Conservation (phyloP, 2,797 vertebrate genomes). For the Pangasius djambal region DNA sequence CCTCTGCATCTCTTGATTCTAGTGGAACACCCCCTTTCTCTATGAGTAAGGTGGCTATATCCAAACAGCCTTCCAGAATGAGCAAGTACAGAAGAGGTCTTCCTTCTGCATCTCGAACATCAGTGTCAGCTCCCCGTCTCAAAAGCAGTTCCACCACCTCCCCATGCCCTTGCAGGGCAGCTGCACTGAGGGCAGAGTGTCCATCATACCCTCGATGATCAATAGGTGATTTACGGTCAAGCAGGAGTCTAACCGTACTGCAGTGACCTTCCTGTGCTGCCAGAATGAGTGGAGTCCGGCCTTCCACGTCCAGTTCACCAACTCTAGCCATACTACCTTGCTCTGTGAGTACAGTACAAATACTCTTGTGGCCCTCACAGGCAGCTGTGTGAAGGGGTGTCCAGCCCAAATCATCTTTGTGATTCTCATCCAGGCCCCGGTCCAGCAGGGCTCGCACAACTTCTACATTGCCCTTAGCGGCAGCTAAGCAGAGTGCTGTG, state of each 20-base stretch:
- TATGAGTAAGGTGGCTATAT: slow-evolving; percentile 75
- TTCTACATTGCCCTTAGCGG: slow-evolving; percentile 75
- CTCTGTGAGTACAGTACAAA: slow-evolving; percentile 76
- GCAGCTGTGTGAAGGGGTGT: slow-evolving; percentile 82
- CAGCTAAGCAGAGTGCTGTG: slow-evolving; percentile 78
- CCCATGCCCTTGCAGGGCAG: slow-evolving; percentile 72
- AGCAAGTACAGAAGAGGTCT: slow-evolving; percentile 81
- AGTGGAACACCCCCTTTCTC: slow-evolving; percentile 77
- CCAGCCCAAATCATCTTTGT: slow-evolving; percentile 84
- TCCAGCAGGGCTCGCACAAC: slow-evolving; percentile 78
- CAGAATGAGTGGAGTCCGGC: slow-evolving; percentile 77
- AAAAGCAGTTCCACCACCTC: slow-evolving; percentile 77
- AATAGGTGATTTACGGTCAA: slow-evolving; percentile 76
- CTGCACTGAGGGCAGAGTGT: slow-evolving; percentile 74
- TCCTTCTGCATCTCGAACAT: slow-evolving; percentile 78
- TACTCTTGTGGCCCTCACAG: slow-evolving; percentile 76
- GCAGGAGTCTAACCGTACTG: slow-evolving; percentile 72
- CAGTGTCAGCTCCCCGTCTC: slow-evolving; percentile 77
- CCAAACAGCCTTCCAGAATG: slow-evolving; percentile 72
- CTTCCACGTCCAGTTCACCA: slow-evolving; percentile 78
- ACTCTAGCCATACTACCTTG: slow-evolving; percentile 78
- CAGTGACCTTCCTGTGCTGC: slow-evolving; percentile 82
- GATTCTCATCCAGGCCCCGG: slow-evolving; percentile 82
- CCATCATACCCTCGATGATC: slow-evolving; percentile 79
- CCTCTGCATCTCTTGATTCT: slow-evolving; percentile 78